These are phyloP conservation scores for Villa cingulata DNA, from an alignment of 2,888 invertebrate genomes.

Conservation along the genomic window DNA sequence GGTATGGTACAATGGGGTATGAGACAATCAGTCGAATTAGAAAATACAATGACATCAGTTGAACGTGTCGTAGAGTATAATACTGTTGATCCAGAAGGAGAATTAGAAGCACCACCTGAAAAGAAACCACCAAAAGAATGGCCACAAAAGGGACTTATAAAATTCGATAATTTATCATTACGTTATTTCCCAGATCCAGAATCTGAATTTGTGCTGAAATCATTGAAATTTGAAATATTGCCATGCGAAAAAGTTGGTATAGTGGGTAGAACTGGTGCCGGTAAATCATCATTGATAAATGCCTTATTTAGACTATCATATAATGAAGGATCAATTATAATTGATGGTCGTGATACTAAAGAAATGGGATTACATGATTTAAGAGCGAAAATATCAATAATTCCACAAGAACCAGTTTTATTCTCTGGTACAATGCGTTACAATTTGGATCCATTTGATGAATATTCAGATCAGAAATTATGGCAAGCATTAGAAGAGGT, in stretches of 20 bases:
- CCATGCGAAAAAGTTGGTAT: slow-evolving; percentile 56
- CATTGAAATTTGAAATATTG: slow-evolving; percentile 49
- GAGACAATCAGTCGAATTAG: slow-evolving; percentile 80
- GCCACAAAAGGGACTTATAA: slow-evolving; percentile 56
- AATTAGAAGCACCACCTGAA: slow-evolving; percentile 51
- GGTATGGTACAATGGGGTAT: slow-evolving; percentile 69
- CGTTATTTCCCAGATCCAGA: slow-evolving; percentile 49
- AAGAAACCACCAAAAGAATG: slow-evolving; percentile 54
- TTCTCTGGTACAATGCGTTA: slow-evolving; percentile 78
- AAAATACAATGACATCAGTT: slow-evolving; percentile 80
- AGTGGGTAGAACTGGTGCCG: slow-evolving; percentile 61
- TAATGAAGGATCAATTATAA: slow-evolving; percentile 60
- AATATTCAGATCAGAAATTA: slow-evolving; percentile 59
- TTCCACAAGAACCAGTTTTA: slow-evolving; percentile 72
- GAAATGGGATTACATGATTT: slow-evolving; percentile 60
- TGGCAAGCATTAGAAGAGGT: slow-evolving; percentile 76
- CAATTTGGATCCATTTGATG: slow-evolving; percentile 81
- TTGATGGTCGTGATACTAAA: slow-evolving; percentile 64
- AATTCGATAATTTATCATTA: slow-evolving; percentile 54
- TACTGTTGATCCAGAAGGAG: slow-evolving; percentile 33
- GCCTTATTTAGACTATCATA: slow-evolving; percentile 68
- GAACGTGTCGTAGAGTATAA: slow-evolving; percentile 65
- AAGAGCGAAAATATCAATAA: slow-evolving; percentile 65
- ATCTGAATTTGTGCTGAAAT: slow-evolving; percentile 60
- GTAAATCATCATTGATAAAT: slow-evolving; percentile 54